These are phyloP conservation scores for Myzus persicae DNA, from an alignment of 1,140 invertebrate genomes.

Conservation along the genomic window DNA sequence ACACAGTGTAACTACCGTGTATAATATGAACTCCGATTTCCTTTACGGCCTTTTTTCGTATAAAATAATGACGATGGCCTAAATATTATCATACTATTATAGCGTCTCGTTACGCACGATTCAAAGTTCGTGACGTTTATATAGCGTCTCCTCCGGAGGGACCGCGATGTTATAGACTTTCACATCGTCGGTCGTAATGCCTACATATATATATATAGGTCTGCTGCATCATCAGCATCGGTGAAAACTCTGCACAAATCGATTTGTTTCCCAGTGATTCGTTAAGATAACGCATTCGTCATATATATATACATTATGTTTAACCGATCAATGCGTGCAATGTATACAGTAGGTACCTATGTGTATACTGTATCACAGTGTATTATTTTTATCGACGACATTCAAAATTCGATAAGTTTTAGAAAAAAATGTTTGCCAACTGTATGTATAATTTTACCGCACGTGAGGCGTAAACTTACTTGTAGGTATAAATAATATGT, in stretches of 20 bases:
- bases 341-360: background rate
- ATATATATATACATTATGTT: background rate
- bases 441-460: background rate
- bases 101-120: constrained; percentile 20
- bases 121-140: constrained; percentile 22
- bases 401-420: background rate
- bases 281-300: background rate
- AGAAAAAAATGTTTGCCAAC: background rate
- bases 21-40: background rate
- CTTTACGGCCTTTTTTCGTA: background rate
- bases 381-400: background rate
- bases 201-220: background rate
- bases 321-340: background rate
- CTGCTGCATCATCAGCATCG: background rate
- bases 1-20: background rate
- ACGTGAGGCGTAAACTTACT: background rate
- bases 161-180: background rate
- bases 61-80: background rate
- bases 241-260: constrained; percentile 18
- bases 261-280: constrained; percentile 7
- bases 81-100: background rate
- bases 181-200: background rate
- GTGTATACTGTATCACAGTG: too few species aligned
- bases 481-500: background rate
- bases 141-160: background rate